Evolutionary conservation across 2,113 vertebrate species (phyloP), one percentile per base, ranked within the genome.

Genomic region (Theristicus caerulescens): DNA sequence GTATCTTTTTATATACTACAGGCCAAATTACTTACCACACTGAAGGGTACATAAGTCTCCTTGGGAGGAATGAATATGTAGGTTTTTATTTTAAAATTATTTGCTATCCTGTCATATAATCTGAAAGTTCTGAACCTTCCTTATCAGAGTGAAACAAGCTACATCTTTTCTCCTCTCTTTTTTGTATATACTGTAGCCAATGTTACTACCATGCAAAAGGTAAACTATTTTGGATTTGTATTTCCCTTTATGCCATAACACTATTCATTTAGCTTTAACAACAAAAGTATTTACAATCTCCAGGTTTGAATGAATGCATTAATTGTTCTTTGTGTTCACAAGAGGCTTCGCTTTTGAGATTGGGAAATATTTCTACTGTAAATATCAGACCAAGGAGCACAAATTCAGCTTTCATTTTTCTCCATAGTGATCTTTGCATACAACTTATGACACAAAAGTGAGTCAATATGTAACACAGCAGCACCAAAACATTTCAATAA

Each of bases 351-450:
- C 11, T 3, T 87, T 70, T 87, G 82, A 96, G 87, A 74, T 95
- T 96, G 89, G 84, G 93, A 97, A 96, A 96, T 94, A 95, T 80
- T 95, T 96, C 82, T 87, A 80, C 67, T 78, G 94, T 55, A 97
- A 97, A 97, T 59, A 97, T 70, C 58, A 90, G 67, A 88, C 36
- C 74, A 91, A 94, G 52, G 47, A 93, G 36, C 42, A 79, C 78
- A 90, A 88, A 82, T 91, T 90, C 62, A 80, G 71, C 84, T 95
- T 95, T 93, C 71, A 34, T 85, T 95, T 91, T 94, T 95, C 89
- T 94, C 95, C 86, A 97, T 95, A 77, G 95, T 74, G 74, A 96
- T 95, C 85, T 90, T 47, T 89, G 59, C 59, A 59, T 58, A 77
- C 62, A 91, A 91, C 55, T 82, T 65, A 29, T 2, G 74, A 83